phyloP scores from a whole-genome alignment of 2,888 invertebrate species.

The Ophioninae sp. region DNA sequence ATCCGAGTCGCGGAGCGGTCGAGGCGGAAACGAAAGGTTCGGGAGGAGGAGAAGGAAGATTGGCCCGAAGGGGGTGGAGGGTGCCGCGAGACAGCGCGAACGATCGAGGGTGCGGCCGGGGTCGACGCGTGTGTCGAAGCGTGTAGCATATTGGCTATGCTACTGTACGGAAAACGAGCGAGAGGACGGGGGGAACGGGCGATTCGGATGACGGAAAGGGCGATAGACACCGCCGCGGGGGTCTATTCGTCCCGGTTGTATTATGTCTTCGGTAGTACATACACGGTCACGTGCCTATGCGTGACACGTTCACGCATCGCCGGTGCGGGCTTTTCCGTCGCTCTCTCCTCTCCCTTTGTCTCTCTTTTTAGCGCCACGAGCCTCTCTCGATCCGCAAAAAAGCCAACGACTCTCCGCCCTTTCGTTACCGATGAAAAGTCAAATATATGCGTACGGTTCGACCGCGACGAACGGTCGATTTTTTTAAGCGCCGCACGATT shows the following conservation, averaged over 20 bases:
- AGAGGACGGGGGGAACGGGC: slow-evolving; percentile 69
- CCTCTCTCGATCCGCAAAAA: slow-evolving; percentile 63
- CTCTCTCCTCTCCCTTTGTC: slow-evolving; percentile 7
- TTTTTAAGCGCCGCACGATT: too few relatives aligned
- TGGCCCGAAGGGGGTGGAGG: too few relatives aligned
- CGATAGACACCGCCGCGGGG: slow-evolving; percentile 71
- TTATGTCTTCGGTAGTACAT: slow-evolving; percentile 80
- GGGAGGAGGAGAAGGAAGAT: too few relatives aligned
- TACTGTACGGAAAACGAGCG: slow-evolving; percentile 64
- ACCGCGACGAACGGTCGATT: too few relatives aligned
- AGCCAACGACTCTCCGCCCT: slow-evolving; percentile 22
- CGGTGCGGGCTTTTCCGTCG: slow-evolving; percentile 61
- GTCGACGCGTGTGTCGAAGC: slow-evolving; percentile 61
- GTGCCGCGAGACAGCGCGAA: slow-evolving; percentile 47
- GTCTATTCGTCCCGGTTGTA: slow-evolving; percentile 70
- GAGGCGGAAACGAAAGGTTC: neutral
- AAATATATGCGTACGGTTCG: too few relatives aligned
- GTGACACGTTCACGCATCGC: slow-evolving; percentile 79
- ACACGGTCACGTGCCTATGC: slow-evolving; percentile 80
- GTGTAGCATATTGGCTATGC: slow-evolving; percentile 68
- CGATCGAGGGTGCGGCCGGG: slow-evolving; percentile 21
- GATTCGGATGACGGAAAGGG: slow-evolving; percentile 61
- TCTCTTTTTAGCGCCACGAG: slow-evolving; percentile 50
- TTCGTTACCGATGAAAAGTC: slow-evolving; percentile 4
- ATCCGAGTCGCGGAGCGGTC: neutral